Conservation (phyloP, 2,888 invertebrate genomes). For the Boloria euphrosyne region DNA sequence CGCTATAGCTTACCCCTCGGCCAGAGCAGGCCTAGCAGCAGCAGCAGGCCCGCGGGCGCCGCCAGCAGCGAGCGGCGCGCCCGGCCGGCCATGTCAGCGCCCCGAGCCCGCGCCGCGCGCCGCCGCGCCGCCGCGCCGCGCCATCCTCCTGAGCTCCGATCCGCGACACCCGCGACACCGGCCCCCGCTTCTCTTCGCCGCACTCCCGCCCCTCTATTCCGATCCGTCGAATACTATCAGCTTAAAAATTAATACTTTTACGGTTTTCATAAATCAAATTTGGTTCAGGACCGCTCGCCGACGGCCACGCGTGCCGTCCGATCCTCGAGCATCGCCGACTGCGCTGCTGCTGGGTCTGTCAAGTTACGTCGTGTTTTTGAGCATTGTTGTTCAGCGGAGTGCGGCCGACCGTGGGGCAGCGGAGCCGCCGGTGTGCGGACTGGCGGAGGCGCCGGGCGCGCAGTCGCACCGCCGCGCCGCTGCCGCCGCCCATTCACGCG, state of each 20-base stretch:
- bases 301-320: conserved; percentile 75
- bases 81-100: conserved; percentile 80
- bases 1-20: conserved; percentile 66
- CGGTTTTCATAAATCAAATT: conserved; percentile 75
- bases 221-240: conserved; percentile 71
- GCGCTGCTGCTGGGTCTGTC: conserved; percentile 65
- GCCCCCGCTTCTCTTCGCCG: conserved; percentile 56
- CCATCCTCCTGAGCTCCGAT: conserved; percentile 64
- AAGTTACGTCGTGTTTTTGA: conserved; percentile 75
- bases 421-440: conserved; percentile 82
- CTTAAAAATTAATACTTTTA: conserved; percentile 66
- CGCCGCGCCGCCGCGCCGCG: conserved; percentile 71
- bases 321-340: conserved; percentile 72
- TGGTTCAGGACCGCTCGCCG: conserved; percentile 72
- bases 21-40: conserved; percentile 79
- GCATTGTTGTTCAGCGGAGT: conserved; percentile 81
- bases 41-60: conserved; percentile 81
- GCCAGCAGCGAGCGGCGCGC: conserved; percentile 80
- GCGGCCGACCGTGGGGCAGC: conserved; percentile 82
- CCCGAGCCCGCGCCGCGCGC: conserved; percentile 73
- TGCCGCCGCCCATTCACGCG: conserved; percentile 63
- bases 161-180: conserved; percentile 54
- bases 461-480: conserved; percentile 51
- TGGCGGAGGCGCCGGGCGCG: conserved; percentile 65
- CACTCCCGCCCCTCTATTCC: conserved; percentile 69